Evolutionary conservation across 53 echinoderm and acorn worm species (phyloP).

Genomic region (Crossaster papposus): DNA sequence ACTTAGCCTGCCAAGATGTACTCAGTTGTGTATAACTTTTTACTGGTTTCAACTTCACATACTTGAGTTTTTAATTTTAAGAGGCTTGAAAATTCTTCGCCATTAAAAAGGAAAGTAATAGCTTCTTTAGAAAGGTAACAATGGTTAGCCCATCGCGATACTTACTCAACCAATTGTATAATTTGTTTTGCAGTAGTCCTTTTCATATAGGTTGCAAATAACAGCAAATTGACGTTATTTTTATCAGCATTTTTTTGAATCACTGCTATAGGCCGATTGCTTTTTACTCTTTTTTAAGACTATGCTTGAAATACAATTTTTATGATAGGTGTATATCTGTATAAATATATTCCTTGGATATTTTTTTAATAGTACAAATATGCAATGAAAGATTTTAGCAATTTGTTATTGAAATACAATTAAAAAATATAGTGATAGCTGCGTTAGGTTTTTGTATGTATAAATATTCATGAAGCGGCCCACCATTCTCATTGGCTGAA

Average conservation of each 20-base stretch:
- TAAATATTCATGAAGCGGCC: not conserved
- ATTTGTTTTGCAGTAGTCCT: no score
- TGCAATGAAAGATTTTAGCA: not conserved
- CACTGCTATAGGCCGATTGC: no score
- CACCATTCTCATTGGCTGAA: not conserved
- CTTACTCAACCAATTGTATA: not conserved
- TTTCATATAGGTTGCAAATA: no score
- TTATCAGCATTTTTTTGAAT: not conserved
- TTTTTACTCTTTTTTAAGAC: no score
- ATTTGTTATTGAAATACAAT: not conserved
- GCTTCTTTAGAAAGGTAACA: not conserved
- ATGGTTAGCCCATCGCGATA: not conserved
- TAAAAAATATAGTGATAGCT: not conserved
- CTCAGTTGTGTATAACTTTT: not conserved
- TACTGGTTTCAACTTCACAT: no score
- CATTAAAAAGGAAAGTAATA: no score
- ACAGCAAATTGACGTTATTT: no score
- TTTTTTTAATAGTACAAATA: not conserved
- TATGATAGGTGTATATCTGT: not conserved
- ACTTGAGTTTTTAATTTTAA: no score
- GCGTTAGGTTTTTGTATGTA: not conserved
- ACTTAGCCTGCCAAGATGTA: not conserved
- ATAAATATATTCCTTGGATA: not conserved
- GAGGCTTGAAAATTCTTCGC: no score
- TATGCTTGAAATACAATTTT: not conserved